Evolutionary conservation across 2,888 invertebrate species (phyloP), one percentile per base, ranked within the genome.

Genomic region (Galerucella nymphaeae): DNA sequence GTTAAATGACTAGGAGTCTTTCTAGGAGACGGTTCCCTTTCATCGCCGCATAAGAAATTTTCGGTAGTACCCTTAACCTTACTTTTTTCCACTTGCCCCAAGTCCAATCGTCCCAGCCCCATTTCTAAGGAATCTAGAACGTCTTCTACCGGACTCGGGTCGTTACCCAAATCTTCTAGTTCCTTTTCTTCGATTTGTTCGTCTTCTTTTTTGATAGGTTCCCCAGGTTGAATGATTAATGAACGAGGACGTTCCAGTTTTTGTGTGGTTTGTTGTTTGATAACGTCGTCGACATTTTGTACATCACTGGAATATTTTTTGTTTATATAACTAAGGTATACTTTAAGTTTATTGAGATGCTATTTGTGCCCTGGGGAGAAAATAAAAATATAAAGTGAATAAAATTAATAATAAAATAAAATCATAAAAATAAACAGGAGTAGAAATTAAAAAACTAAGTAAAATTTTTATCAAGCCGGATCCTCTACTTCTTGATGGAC

Each of bases 181-280:
- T 70, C 72, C 20, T 72, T 70, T 65, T 74, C 72, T n/a, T 70
- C 73, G 11, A 71, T 62, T 70, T 79, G 77, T 58, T 77, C 78
- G 72, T 80, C 77, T 63, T 69, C 76, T 78, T 77, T 30, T 30
- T 58, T 20, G 45, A 18, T 14, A 2, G 83, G 83, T 82, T 86
- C 86, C 83, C 85, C 87, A 83, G 86, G 86, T 85, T 85, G 86
- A 81, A 86, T 87, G 82, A 88, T 87, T 82, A 89, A 87, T 83
- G 89, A 88, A 83, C 86, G 87, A 81, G 88, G 88, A 82, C 87
- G 87, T 79, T 86, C 85, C 76, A 85, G 81, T 83, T 85, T 86
- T 72, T 83, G 83, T 64, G 68, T 42, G 58, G 48, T 73, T 68
- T 45, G 67, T 64, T 30, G 45, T 62, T 41, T 42, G 8, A 11